These are phyloP conservation scores for Echinops telfairi DNA, from an alignment of 2,113 vertebrate genomes.

Conservation along the genomic window DNA sequence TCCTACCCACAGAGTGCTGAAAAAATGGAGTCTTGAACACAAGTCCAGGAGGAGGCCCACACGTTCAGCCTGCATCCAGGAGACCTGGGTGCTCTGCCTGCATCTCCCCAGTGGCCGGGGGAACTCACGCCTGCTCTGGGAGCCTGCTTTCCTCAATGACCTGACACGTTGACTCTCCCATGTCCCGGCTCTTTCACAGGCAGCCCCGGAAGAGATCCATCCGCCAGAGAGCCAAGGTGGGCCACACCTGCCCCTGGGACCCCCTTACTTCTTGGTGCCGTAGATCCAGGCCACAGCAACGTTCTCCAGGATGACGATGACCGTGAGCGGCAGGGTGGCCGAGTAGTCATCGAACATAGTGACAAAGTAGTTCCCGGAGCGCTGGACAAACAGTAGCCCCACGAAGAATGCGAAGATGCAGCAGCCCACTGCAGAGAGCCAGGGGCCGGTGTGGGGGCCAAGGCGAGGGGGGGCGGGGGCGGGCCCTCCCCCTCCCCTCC, in stretches of 20 bases:
- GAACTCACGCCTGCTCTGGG: background rate
- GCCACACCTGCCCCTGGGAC: background rate
- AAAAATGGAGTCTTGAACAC: background rate
- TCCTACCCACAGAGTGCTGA: background rate
- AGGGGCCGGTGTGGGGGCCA: slow-evolving; percentile 61
- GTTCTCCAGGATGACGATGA: slow-evolving; percentile 98
- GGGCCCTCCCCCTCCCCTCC: background rate
- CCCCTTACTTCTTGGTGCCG: slow-evolving; percentile 95
- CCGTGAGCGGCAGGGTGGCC: slow-evolving; percentile 95
- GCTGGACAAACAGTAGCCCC: slow-evolving; percentile 98
- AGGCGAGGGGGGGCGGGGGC: slow-evolving; percentile 35
- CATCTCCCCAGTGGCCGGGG: background rate
- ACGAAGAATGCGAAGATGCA: slow-evolving; percentile 95
- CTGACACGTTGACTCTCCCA: background rate
- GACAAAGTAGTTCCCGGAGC: slow-evolving; percentile 99
- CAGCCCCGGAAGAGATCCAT: background rate
- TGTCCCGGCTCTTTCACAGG: background rate
- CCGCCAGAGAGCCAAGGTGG: background rate
- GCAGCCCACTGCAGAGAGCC: slow-evolving; percentile 92
- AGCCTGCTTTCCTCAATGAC: background rate
- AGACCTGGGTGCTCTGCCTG: background rate
- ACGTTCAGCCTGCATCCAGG: background rate
- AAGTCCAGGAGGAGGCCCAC: background rate
- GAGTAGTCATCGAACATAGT: slow-evolving; percentile 99
- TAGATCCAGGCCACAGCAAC: slow-evolving; percentile 99